Percentiles rank a stretch among this genome's conserved stretches.
Conservation (phyloP, 2,888 invertebrate species). For the Chymomyza fuscimana region DNA sequence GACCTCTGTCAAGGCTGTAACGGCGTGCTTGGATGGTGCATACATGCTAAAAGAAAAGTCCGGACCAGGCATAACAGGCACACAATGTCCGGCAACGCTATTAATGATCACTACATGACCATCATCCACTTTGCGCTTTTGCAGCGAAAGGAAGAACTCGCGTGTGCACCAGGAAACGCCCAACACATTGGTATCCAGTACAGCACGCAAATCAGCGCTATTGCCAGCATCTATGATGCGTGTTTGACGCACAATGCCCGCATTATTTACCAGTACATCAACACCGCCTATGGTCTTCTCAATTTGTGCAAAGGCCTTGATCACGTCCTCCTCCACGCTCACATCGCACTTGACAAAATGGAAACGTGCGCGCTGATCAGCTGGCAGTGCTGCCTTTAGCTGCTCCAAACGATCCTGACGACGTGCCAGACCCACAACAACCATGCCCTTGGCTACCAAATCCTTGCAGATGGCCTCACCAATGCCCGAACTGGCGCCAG, state of each 20-base stretch:
- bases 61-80: constrained; percentile 44
- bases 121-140: constrained; percentile 76
- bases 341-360: constrained; percentile 81
- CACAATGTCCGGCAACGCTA: constrained; percentile 64
- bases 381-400: constrained; percentile 44
- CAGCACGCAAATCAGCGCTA: constrained; percentile 57
- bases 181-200: constrained; percentile 80
- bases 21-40: constrained; percentile 64
- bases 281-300: constrained; percentile 81
- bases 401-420: constrained; percentile 78
- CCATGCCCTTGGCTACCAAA: constrained; percentile 57
- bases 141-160: constrained; percentile 80
- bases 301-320: constrained; percentile 80
- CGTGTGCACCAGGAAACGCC: constrained; percentile 80
- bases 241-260: constrained; percentile 64
- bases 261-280: constrained; percentile 83
- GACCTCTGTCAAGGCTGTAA: constrained; percentile 66
- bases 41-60: constrained; percentile 62
- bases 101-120: constrained; percentile 81
- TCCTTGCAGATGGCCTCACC: constrained; percentile 54
- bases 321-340: constrained; percentile 81
- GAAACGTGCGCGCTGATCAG: constrained; percentile 61
- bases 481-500: constrained; percentile 66
- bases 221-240: constrained; percentile 51
- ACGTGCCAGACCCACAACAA: constrained; percentile 80